These are phyloP conservation scores for Thelaira solivaga DNA, from an alignment of 2,888 invertebrate genomes.

Conservation along the genomic window DNA sequence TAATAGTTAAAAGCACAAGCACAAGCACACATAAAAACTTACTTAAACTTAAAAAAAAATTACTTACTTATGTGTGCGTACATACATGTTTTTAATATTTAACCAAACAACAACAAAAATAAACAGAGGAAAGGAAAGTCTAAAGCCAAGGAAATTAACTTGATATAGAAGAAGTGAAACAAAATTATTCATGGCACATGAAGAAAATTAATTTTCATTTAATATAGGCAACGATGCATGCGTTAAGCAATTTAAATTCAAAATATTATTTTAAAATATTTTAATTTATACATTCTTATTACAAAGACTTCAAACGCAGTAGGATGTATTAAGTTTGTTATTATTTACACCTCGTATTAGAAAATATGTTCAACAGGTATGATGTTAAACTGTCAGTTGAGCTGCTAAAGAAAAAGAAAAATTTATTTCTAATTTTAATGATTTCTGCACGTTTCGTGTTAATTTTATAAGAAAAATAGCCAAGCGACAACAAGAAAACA, in stretches of 20 bases:
- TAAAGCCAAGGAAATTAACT: conserved; percentile 46
- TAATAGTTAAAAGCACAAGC: conserved; percentile 40
- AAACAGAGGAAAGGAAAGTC: background rate
- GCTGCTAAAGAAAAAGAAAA: no score
- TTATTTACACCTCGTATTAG: no score
- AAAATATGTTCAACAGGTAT: no score
- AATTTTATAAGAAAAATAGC: no score
- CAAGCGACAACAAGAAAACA: no score
- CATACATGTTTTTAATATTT: background rate
- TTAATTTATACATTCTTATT: no score
- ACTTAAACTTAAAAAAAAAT: background rate
- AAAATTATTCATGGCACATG: conserved; percentile 35
- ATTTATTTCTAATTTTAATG: no score
- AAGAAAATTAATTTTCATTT: conserved; percentile 55
- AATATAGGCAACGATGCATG: conserved; percentile 48
- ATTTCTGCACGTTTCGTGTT: no score
- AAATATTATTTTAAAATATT: no score
- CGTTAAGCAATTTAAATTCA: background rate
- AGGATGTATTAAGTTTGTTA: no score
- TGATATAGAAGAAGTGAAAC: background rate
- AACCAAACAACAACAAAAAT: background rate
- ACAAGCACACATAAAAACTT: background rate
- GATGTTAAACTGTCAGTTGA: no score
- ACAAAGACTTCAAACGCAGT: no score
- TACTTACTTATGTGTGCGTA: background rate